phyloP scores from a whole-genome alignment of 2,113 vertebrate genomes.

The Alligator mississippiensis region DNA sequence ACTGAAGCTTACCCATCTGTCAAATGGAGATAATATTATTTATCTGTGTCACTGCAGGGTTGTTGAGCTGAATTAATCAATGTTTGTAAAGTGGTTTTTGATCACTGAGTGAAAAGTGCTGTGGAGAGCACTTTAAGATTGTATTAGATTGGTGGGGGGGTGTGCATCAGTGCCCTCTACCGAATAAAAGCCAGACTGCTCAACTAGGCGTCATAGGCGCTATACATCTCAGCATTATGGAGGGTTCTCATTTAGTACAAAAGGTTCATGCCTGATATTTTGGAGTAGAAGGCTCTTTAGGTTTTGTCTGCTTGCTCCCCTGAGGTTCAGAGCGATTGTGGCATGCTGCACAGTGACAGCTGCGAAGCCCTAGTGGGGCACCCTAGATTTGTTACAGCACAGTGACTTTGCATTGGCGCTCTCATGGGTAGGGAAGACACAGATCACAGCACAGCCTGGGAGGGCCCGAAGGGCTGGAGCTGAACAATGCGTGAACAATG shows the following conservation, averaged over 20 bases:
- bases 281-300: not conserved
- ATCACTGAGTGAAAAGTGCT: not conserved
- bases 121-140: not conserved
- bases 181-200: not conserved
- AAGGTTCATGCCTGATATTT: not conserved
- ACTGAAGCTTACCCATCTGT: not conserved
- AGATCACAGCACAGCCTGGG: not conserved
- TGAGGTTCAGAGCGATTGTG: not conserved
- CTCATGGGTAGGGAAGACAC: not conserved
- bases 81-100: not conserved
- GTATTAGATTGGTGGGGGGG: not conserved
- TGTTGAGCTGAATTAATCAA: not conserved
- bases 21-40: not conserved
- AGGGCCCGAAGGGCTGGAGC: not conserved
- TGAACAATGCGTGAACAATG: not conserved
- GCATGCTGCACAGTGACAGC: not conserved
- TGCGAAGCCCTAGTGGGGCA: not conserved
- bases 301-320: not conserved
- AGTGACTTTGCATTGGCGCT: not conserved
- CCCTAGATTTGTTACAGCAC: not conserved
- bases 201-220: not conserved
- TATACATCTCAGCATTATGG: not conserved
- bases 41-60: not conserved
- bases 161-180: not conserved
- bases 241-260: not conserved